Evolutionary conservation across 2,888 invertebrate species (phyloP), one percentile per base, ranked within the genome.

Genomic region (Cepaea hortensis): DNA sequence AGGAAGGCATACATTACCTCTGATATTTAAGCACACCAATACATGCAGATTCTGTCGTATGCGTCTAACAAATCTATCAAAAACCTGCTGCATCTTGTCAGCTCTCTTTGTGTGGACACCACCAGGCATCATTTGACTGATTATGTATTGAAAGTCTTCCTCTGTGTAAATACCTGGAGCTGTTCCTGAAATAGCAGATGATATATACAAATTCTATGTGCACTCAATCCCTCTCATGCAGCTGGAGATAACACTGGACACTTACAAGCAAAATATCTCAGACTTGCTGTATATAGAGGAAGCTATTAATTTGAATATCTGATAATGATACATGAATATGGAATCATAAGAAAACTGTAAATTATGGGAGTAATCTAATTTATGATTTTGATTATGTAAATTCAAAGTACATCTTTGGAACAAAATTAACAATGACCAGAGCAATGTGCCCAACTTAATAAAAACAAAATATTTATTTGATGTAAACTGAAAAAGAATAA

Each of bases 111-210:
- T 93, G 90, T 92, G 93, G 50, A 94, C 93, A 6, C 93, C 93
- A 18, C 93, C 93, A 0, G 94, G 93, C 91, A 93, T 93, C 93
- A 94, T 93, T 86, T 93, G 92, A 20, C 92, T 91, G n/a, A 93
- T 93, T 77, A 94, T 93, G 81, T 91, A 89, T 87, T 92, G 92
- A 55, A 94, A 87, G 88, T 94, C 93, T 72, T 92, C 92, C 18
- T 91, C 92, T 0, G 91, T 91, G 89, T 94, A 94, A 82, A 94
- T 89, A 18, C 92, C 93, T 3, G 93, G 93, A 85, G 92, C 92
- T 7, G 91, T 92, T 23, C 94, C 94, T 94, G 90, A 23, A 84
- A 85, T 3, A 70, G 15, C 3, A 48, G 11, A 48, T 48, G 46
- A 50, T 55, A 50, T 11, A 73, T 11, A 73, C 5, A 73, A 3